phyloP scores from a whole-genome alignment of 2,113 vertebrate species.

The Eulemur macaco region DNA sequence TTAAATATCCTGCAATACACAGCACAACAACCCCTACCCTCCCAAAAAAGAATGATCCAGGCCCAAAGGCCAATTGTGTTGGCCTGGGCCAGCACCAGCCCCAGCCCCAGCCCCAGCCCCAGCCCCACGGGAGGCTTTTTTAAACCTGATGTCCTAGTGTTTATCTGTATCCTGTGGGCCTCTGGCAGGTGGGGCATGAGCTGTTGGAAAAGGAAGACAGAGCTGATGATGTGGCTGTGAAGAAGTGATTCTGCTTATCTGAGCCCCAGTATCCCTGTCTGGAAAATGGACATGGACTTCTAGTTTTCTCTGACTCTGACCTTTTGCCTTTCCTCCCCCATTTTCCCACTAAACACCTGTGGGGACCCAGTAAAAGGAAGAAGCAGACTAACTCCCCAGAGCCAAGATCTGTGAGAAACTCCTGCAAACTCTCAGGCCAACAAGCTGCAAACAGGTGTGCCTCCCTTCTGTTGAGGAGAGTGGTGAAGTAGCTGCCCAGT shows the following conservation, averaged over 20 bases:
- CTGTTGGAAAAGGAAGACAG: neutral
- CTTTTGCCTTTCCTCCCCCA: neutral
- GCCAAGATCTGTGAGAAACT: neutral
- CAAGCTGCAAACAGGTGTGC: neutral
- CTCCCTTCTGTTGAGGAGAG: neutral
- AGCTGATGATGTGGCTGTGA: neutral
- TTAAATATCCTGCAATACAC: rapidly evolving
- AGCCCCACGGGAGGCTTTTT: neutral
- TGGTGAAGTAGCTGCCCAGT: neutral
- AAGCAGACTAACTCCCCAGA: neutral
- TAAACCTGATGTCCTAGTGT: rapidly evolving
- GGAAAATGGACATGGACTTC: neutral
- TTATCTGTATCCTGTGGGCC: neutral
- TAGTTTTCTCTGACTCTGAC: neutral
- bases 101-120: too few species aligned
- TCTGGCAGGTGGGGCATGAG: neutral
- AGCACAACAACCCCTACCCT: neutral
- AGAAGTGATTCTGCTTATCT: neutral
- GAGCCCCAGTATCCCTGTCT: neutral
- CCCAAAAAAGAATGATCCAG: neutral
- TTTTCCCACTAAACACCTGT: neutral
- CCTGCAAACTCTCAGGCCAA: neutral
- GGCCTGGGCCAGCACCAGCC: neutral
- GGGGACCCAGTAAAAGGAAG: neutral
- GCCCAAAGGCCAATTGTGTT: neutral